These are phyloP conservation scores for Polydrusus tereticollis DNA, from an alignment of 2,888 invertebrate genomes.

Conservation along the genomic window DNA sequence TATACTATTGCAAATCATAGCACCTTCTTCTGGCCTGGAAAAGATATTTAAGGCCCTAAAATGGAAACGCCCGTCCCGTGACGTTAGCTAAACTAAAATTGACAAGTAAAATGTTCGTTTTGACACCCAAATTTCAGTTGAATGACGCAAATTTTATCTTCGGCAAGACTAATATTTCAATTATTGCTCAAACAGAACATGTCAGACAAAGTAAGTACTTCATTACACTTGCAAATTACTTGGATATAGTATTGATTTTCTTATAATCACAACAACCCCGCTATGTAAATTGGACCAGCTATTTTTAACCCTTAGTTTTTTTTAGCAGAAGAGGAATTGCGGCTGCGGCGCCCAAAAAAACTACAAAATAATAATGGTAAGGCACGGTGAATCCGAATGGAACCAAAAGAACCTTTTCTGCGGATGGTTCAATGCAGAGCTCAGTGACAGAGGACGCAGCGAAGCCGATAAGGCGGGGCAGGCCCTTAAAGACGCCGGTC, in stretches of 20 bases:
- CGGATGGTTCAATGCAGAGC: slow-evolving; percentile 73
- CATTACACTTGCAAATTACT: slow-evolving; percentile 15
- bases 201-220: neutral
- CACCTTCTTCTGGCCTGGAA: neutral
- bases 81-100: neutral
- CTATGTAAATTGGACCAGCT: neutral
- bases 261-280: slow-evolving; percentile 5
- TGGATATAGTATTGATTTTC: slow-evolving; percentile 33
- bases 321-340: neutral
- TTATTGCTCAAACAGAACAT: neutral
- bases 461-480: slow-evolving; percentile 81
- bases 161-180: neutral
- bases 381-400: slow-evolving; percentile 76
- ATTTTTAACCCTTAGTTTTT: neutral
- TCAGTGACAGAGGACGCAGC: slow-evolving; percentile 74
- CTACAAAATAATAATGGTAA: slow-evolving; percentile 67
- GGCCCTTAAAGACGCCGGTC: slow-evolving; percentile 77
- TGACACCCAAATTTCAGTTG: neutral
- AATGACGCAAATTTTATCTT: neutral
- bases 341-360: slow-evolving; percentile 35
- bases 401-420: slow-evolving; percentile 73
- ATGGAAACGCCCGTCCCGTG: neutral
- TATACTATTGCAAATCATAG: neutral
- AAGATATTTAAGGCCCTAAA: neutral
- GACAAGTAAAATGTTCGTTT: neutral